Conservation (phyloP, 1,140 invertebrate species). For the Brachionus manjavacas region DNA sequence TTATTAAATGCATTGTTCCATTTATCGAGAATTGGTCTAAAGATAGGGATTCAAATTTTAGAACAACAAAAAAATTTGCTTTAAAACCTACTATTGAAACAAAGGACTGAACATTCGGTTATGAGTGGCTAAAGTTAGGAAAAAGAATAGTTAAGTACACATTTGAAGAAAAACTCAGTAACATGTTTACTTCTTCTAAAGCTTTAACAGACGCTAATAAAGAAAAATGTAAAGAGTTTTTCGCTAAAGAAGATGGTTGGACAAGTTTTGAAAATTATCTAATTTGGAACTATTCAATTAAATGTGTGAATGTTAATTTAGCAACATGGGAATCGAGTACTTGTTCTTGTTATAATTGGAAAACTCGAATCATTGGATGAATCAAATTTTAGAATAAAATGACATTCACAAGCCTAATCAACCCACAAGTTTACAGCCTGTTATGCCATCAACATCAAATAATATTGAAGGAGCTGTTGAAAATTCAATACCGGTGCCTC, state of each 20-base stretch:
- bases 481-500: not conserved
- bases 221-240: not conserved
- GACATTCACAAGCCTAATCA: not conserved
- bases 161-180: not conserved
- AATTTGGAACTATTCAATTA: not conserved
- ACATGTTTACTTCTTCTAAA: not conserved
- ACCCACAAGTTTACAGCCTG: not conserved
- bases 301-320: not conserved
- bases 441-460: conserved; percentile 7
- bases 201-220: not conserved
- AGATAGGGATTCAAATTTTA: no score
- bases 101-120: no score
- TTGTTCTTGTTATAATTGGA: not conserved
- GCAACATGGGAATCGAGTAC: not conserved
- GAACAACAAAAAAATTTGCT: not conserved
- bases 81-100: not conserved
- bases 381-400: not conserved
- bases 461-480: not conserved
- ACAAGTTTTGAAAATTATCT: not conserved
- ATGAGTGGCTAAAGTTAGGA: no score
- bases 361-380: no score
- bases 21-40: no score
- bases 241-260: not conserved
- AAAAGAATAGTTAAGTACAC: not conserved
- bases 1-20: no score